Evolutionary conservation across 2,888 invertebrate genomes (phyloP), one percentile per base, ranked within the genome.

Genomic region (Macropis europaea): DNA sequence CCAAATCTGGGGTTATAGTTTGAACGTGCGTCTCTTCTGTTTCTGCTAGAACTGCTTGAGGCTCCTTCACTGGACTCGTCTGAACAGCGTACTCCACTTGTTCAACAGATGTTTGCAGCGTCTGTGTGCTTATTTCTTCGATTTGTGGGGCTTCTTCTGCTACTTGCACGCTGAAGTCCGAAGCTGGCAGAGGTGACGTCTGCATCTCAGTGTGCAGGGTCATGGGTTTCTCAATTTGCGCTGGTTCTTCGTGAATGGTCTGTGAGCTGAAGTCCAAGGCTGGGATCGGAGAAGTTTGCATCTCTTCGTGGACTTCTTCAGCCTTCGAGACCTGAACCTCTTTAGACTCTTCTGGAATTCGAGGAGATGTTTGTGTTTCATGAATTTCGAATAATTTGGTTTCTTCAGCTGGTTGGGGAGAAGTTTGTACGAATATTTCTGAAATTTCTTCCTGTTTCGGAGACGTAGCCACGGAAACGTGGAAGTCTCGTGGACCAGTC

Each of bases 271-370:
- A 66, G 17, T 80, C 78, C 0, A 54, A 40, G 0, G 9, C 54
- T 13, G 91, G 88, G 73, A 93, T 91, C 2, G 95, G 93, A 24
- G 93, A 92, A 11, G 95, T 94, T 89, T 94, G 91, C 56, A 92
- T 91, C 36, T 91, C 90, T 22, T 83, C 84, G 61, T 90, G 87
- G 2, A 82, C 76, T 83, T 93, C 93, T 2, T 42, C 17, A 1
- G 9, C 5, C 28, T 26, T 43, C 1, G 66, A 30, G 3, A 9
- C 4, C 13, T 48, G 26, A 1, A 9, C 6, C 2, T n/a, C 38
- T 2, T 22, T 15, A 36, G 9, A 17, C 3, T 34, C 38, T 4
- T 56, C 48, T 0, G 22, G 17, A 5, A 19, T 19, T 17, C n/a
- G 32, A 0, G 34, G 54, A 11, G 57, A 57, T 1, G 57, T 57